These are phyloP conservation scores for Meles meles DNA, from an alignment of 2,113 vertebrate species.

Conservation along the genomic window DNA sequence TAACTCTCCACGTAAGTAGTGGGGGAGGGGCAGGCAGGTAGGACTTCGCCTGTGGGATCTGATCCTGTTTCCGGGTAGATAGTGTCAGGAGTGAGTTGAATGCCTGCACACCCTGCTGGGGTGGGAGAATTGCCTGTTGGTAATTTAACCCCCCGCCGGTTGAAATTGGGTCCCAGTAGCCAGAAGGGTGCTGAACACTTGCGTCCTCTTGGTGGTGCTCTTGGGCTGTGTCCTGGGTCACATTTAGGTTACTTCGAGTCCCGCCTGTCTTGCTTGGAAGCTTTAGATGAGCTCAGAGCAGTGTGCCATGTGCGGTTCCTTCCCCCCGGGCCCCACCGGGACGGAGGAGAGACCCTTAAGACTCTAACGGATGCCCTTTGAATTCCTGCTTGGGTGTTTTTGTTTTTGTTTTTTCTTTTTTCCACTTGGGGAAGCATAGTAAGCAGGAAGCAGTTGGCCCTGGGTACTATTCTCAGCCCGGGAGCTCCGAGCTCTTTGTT, in stretches of 20 bases:
- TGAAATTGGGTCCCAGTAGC: not conserved
- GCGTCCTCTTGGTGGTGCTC: too few species aligned
- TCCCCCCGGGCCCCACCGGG: not conserved
- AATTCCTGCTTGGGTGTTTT: not conserved
- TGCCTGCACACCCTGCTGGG: not conserved
- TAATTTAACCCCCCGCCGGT: not conserved
- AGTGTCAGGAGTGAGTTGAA: not conserved
- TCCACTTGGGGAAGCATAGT: not conserved
- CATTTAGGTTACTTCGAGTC: not conserved
- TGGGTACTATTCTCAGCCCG: not conserved
- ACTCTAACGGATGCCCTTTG: not conserved
- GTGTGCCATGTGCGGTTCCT: not conserved
- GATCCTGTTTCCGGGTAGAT: not conserved
- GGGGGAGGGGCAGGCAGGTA: not conserved
- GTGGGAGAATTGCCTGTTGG: not conserved
- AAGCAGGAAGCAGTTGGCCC: not conserved
- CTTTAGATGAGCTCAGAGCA: not conserved
- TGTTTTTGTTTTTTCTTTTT: too few species aligned
- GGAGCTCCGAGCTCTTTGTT: not conserved
- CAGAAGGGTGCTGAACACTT: not conserved
- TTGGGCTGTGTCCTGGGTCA: not conserved
- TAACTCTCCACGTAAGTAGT: not conserved
- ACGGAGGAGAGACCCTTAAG: not conserved
- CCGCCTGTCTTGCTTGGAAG: not conserved
- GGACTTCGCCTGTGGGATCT: not conserved